Evolutionary conservation across 2,113 vertebrate species (phyloP).

Genomic region (Cavia aperea): DNA sequence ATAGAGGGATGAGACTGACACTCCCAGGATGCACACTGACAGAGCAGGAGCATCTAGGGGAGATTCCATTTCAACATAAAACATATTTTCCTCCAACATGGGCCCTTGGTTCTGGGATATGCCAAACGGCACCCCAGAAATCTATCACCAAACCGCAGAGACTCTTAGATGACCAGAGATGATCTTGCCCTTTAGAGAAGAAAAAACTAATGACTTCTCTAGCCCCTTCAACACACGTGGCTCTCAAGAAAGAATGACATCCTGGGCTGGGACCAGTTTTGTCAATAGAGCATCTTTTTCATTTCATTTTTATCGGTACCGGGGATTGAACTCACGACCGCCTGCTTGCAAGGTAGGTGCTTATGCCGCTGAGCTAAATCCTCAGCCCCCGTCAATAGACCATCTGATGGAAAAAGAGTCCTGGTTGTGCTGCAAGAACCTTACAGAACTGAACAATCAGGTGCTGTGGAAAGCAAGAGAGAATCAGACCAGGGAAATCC

Average conservation of each 20-base stretch:
- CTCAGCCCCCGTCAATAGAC: too few relatives aligned
- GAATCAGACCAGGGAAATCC: not conserved
- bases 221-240: too few relatives aligned
- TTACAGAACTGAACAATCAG: not conserved
- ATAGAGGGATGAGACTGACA: not conserved
- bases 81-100: not conserved
- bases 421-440: not conserved
- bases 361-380: too few relatives aligned
- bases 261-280: accelerated
- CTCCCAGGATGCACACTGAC: not conserved
- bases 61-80: not conserved
- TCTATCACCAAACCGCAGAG: not conserved
- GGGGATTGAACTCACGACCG: too few relatives aligned
- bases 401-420: not conserved
- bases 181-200: not conserved
- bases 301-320: too few relatives aligned
- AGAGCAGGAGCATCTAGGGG: too few relatives aligned
- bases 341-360: too few relatives aligned
- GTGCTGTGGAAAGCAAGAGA: not conserved
- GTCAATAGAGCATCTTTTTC: too few relatives aligned
- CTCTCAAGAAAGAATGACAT: too few relatives aligned
- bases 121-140: not conserved
- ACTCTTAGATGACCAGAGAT: not conserved
- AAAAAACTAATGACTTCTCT: not conserved
- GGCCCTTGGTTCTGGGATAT: accelerated